Evolutionary conservation across 2,888 invertebrate species (phyloP).

Genomic region (Spatulosminthurus flaviceps): DNA sequence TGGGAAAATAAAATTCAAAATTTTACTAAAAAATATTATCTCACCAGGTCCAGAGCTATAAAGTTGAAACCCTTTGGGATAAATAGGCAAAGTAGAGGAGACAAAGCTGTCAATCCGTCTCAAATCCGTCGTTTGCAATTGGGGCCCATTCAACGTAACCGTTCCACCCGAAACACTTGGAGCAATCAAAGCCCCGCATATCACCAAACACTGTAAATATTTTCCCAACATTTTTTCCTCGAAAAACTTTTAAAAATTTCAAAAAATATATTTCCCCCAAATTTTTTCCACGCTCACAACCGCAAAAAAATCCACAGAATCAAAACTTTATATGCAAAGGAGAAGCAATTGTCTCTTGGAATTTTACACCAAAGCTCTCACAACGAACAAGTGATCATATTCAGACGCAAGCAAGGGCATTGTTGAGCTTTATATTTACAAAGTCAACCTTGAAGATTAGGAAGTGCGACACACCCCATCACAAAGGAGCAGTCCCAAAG

Average conservation of each 20-base stretch:
- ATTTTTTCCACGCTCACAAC: too few relatives aligned
- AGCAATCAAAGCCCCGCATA: not conserved
- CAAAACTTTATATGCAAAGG: too few relatives aligned
- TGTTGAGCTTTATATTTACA: not conserved
- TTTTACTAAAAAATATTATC: not conserved
- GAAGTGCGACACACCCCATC: slow-evolving; percentile 8
- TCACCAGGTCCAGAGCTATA: slow-evolving; percentile 37
- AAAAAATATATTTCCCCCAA: too few relatives aligned
- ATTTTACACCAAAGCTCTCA: too few relatives aligned
- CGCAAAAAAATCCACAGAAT: too few relatives aligned
- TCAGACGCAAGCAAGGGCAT: not conserved
- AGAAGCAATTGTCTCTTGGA: too few relatives aligned
- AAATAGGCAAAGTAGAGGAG: slow-evolving; percentile 55
- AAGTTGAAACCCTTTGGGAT: slow-evolving; percentile 60
- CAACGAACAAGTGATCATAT: too few relatives aligned
- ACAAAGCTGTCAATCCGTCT: slow-evolving; percentile 61
- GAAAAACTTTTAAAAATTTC: too few relatives aligned
- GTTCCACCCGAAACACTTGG: not conserved
- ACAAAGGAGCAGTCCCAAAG: too few relatives aligned
- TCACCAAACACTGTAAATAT: not conserved
- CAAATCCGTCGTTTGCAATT: slow-evolving; percentile 51
- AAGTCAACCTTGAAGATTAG: not conserved
- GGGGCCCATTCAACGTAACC: slow-evolving; percentile 41
- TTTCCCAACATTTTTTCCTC: too few relatives aligned
- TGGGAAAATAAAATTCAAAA: too few relatives aligned